These are phyloP conservation scores for Limonius californicus DNA, from an alignment of 1,140 invertebrate genomes.

Conservation along the genomic window DNA sequence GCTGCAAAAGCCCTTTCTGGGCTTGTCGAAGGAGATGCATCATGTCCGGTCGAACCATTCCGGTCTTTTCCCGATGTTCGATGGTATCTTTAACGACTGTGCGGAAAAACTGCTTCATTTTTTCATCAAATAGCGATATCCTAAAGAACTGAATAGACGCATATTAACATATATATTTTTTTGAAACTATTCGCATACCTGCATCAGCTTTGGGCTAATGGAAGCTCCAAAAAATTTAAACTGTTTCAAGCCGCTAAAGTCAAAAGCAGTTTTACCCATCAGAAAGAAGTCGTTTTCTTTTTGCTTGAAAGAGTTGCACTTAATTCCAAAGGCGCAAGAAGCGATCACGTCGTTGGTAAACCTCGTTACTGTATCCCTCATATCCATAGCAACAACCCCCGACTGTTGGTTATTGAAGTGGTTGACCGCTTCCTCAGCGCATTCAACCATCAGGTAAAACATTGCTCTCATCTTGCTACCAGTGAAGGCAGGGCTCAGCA, in stretches of 20 bases:
- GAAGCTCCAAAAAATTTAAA: conserved; percentile 47
- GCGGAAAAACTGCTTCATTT: neutral
- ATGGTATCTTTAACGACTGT: conserved; percentile 36
- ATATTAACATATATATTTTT: neutral
- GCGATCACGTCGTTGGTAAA: conserved; percentile 51
- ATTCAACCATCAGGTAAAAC: conserved; percentile 50
- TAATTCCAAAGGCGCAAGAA: conserved; percentile 47
- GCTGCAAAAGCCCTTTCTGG: conserved; percentile 36
- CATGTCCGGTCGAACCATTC: conserved; percentile 43
- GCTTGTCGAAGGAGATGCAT: conserved; percentile 47
- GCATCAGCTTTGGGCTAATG: conserved; percentile 47
- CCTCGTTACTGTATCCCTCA: conserved; percentile 36
- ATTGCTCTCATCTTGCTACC: conserved; percentile 55
- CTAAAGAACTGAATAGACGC: neutral
- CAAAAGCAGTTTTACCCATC: conserved; percentile 39
- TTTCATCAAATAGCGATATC: neutral
- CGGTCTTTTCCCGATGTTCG: conserved; percentile 31
- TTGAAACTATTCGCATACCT: neutral
- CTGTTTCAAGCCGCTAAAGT: conserved; percentile 22
- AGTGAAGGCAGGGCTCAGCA: conserved; percentile 57
- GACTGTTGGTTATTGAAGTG: conserved; percentile 19
- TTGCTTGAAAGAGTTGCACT: conserved; percentile 46
- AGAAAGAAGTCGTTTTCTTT: conserved; percentile 49
- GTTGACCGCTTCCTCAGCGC: conserved; percentile 35
- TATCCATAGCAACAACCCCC: conserved; percentile 12